These are phyloP conservation scores for Protonibea diacanthus DNA, from an alignment of 2,797 vertebrate genomes.

Conservation along the genomic window DNA sequence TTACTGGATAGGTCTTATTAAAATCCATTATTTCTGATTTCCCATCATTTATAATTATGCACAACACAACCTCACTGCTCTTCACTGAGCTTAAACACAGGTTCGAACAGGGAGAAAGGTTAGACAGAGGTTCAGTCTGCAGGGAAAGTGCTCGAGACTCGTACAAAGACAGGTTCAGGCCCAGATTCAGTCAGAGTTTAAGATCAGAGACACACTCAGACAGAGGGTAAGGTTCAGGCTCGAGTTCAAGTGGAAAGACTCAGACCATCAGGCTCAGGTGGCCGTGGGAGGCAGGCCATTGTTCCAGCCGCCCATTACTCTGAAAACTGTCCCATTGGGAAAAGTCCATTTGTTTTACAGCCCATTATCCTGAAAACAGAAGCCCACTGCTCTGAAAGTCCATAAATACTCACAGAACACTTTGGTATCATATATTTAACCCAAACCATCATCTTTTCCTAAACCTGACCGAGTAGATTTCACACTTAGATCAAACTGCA, in stretches of 20 bases:
- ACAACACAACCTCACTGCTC: background rate
- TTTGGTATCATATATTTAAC: too few species aligned
- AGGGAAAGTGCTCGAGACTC: too few species aligned
- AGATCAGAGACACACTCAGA: background rate
- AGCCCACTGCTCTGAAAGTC: too few species aligned
- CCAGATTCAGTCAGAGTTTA: background rate
- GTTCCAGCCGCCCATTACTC: too few species aligned
- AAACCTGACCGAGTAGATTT: too few species aligned
- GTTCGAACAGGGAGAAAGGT: too few species aligned
- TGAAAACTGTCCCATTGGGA: too few species aligned
- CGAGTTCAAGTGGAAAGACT: background rate
- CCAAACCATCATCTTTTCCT: too few species aligned
- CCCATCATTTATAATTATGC: slow-evolving; percentile 29
- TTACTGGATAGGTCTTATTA: background rate
- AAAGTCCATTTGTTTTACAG: too few species aligned
- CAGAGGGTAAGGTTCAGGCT: background rate
- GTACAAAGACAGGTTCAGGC: background rate
- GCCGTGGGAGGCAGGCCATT: background rate
- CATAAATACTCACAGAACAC: too few species aligned
- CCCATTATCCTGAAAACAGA: too few species aligned
- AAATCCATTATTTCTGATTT: slow-evolving; percentile 2
- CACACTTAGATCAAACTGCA: too few species aligned
- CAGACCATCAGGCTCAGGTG: background rate
- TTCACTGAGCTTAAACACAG: background rate
- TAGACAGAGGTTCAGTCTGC: background rate